Evolutionary conservation across 2,888 invertebrate species (phyloP).

Genomic region (Hydroisotoma schaefferi): DNA sequence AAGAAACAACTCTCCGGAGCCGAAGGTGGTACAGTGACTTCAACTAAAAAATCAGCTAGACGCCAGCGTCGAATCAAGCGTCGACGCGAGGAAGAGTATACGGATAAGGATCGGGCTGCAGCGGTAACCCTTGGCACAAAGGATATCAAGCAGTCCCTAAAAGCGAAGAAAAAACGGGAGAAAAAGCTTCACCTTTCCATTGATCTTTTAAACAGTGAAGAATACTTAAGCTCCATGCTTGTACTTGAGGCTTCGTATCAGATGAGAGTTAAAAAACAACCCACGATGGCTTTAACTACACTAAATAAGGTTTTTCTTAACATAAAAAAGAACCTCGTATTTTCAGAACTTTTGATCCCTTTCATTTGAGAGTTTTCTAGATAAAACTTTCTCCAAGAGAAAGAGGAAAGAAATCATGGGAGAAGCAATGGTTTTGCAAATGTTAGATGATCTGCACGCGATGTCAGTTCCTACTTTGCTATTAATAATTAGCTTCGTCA

Average conservation of each 20-base stretch:
- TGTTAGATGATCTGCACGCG: too few species aligned
- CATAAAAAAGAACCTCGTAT: too few species aligned
- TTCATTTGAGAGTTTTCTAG: too few species aligned
- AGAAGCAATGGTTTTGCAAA: too few species aligned
- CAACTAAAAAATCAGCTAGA: conserved; percentile 22
- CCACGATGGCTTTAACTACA: conserved; percentile 34
- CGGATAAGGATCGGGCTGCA: conserved; percentile 86
- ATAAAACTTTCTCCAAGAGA: too few species aligned
- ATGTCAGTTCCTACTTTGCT: too few species aligned
- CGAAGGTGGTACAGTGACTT: conserved; percentile 3
- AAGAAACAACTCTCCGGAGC: conserved; percentile 33
- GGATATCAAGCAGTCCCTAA: conserved; percentile 81
- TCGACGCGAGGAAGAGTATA: conserved; percentile 69
- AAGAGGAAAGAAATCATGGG: too few species aligned
- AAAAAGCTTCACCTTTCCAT: conserved; percentile 36
- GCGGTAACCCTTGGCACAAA: conserved; percentile 80
- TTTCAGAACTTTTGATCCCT: too few species aligned
- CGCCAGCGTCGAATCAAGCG: conserved; percentile 21
- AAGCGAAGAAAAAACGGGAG: conserved; percentile 68
- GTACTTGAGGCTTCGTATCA: conserved; percentile 45
- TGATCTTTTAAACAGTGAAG: conserved; percentile 45
- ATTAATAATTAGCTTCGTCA: too few species aligned
- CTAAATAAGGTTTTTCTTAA: conserved; percentile 12
- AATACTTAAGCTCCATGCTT: conserved; percentile 45
- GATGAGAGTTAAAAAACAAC: conserved; percentile 42